These are phyloP conservation scores for Chaetura pelagica DNA, from an alignment of 2,113 vertebrate genomes.

Conservation along the genomic window DNA sequence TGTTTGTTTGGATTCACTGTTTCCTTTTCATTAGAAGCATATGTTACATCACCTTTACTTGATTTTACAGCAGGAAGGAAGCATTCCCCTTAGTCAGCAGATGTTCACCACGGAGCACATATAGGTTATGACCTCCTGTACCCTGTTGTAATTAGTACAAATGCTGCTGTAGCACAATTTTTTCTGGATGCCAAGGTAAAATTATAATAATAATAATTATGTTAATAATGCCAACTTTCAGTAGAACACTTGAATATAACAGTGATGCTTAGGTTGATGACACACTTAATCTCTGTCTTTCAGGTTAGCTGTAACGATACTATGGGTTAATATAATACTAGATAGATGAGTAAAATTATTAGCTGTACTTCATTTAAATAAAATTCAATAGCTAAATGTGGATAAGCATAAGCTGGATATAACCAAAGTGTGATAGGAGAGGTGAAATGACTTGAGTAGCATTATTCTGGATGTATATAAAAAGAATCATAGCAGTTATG, in stretches of 20 bases:
- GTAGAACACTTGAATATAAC: neutral
- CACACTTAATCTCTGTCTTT: neutral
- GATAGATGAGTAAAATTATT: neutral
- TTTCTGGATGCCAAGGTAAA: neutral
- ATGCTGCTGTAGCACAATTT: neutral
- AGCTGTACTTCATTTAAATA: neutral
- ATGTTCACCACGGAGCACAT: neutral
- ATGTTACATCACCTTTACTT: neutral
- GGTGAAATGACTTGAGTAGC: neutral
- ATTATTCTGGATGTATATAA: neutral
- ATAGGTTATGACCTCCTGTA: neutral
- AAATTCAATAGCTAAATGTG: neutral
- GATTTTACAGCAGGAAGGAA: neutral
- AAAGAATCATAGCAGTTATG: neutral
- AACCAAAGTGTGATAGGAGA: neutral
- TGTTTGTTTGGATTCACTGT: neutral
- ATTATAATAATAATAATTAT: neutral
- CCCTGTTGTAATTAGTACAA: neutral
- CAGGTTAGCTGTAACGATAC: neutral
- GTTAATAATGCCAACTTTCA: neutral
- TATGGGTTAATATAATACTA: neutral
- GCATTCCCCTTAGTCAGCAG: neutral
- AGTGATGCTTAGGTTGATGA: neutral
- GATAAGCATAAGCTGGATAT: neutral
- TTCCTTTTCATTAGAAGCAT: neutral